phyloP scores from a whole-genome alignment of 2,113 vertebrate species.

The Dasyurus viverrinus region DNA sequence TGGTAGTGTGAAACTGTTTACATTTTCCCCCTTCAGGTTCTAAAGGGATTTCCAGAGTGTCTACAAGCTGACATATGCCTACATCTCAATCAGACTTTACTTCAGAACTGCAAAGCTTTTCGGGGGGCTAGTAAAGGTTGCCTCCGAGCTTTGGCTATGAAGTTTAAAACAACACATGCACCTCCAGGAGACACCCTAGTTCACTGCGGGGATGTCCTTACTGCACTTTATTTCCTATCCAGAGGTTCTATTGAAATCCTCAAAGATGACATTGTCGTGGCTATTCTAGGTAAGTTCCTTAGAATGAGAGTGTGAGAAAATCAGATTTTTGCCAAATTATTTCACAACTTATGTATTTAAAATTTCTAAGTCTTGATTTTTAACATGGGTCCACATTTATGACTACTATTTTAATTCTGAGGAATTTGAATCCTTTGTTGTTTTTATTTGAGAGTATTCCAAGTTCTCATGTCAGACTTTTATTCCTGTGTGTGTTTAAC shows the following conservation, averaged over 20 bases:
- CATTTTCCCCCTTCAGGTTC: conserved; percentile 87
- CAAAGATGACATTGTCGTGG: conserved; percentile 98
- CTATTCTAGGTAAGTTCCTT: conserved; percentile 93
- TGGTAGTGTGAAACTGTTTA: conserved; percentile 76
- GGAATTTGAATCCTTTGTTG: conserved; percentile 45
- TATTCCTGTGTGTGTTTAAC: conserved; percentile 27
- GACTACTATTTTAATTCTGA: background rate
- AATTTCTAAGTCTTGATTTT: background rate
- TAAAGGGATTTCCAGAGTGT: conserved; percentile 99
- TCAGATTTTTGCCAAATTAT: background rate
- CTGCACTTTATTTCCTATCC: conserved; percentile 96
- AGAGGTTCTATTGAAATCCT: conserved; percentile 98
- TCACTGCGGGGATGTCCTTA: conserved; percentile 95
- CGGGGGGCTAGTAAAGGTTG: conserved; percentile 97
- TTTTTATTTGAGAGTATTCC: conserved; percentile 49
- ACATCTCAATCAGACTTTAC: conserved; percentile 95
- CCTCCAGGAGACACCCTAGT: conserved; percentile 98
- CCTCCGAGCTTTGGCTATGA: conserved; percentile 97
- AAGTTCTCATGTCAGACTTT: conserved; percentile 50
- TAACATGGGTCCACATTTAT: conserved; percentile 7
- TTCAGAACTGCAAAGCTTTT: conserved; percentile 97
- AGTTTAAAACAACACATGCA: conserved; percentile 96
- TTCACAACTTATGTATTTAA: background rate
- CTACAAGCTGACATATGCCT: conserved; percentile 99
- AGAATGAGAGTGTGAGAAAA: background rate